Evolutionary conservation across 2,797 vertebrate genomes (phyloP).

Genomic region (Rhynchonycteris naso): DNA sequence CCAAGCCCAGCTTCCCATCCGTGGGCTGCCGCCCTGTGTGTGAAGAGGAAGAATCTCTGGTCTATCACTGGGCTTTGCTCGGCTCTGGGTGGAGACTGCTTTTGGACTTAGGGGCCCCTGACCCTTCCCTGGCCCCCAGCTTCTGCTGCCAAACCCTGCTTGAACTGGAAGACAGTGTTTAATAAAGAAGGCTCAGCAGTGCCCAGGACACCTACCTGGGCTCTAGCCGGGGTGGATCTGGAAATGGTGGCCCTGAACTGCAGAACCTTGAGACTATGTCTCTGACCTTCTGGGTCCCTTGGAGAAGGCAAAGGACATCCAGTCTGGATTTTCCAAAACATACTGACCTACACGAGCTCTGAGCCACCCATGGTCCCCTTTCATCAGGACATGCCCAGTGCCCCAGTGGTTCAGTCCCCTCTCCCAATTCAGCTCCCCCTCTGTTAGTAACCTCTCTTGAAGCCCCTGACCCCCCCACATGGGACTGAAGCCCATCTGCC

Average conservation of each 20-base stretch:
- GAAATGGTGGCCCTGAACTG: neutral
- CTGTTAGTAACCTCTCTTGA: neutral
- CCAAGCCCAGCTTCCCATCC: neutral
- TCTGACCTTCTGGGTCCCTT: neutral
- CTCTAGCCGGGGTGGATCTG: neutral
- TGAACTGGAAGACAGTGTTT: neutral
- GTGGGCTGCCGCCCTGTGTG: neutral
- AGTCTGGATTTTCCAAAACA: neutral
- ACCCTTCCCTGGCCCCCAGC: neutral
- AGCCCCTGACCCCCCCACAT: rapidly evolving
- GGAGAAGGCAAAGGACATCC: neutral
- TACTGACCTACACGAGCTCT: neutral
- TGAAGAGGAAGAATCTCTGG: neutral
- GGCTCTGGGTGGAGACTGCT: neutral
- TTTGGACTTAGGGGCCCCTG: neutral
- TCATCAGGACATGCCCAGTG: neutral
- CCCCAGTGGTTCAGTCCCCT: neutral
- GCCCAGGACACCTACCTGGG: rapidly evolving
- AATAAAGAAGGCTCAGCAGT: neutral
- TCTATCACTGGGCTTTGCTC: rapidly evolving
- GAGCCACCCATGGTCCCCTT: rapidly evolving
- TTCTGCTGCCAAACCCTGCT: neutral
- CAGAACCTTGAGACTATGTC: neutral
- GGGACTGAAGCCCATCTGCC: neutral
- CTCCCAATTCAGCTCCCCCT: neutral